Percentiles rank a stretch among this genome's conserved stretches.
Conservation (phyloP, 1,140 invertebrate species). For the Lepidurus couesii region DNA sequence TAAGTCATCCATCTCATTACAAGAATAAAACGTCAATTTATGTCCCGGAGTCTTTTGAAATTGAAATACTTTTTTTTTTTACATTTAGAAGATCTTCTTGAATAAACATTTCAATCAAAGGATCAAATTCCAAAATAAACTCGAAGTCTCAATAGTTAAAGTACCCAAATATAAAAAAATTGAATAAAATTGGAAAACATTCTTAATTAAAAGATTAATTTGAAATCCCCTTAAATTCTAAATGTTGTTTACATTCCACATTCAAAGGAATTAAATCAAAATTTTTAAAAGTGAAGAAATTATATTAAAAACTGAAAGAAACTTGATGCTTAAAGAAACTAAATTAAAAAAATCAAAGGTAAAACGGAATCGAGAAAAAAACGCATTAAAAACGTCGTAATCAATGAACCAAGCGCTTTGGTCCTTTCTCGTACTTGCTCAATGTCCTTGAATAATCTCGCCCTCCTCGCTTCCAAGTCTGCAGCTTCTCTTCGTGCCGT, state of each 20-base stretch:
- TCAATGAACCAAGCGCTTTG: neutral
- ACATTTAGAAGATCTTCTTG: too few species aligned
- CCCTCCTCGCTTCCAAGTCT: conserved; percentile 50
- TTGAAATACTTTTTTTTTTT: too few species aligned
- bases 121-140: too few species aligned
- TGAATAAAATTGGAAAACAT: neutral
- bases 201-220: neutral
- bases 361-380: neutral
- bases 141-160: neutral
- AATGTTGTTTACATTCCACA: too few species aligned
- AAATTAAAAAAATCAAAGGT: neutral
- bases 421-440: conserved; percentile 49
- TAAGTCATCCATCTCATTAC: conserved; percentile 9
- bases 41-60: too few species aligned
- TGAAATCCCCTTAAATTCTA: too few species aligned
- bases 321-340: neutral
- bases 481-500: conserved; percentile 58
- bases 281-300: too few species aligned
- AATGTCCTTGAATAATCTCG: conserved; percentile 54
- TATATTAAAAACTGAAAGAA: neutral
- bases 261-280: too few species aligned
- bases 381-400: neutral
- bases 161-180: neutral
- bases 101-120: too few species aligned
- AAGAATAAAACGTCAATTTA: too few species aligned